Base-by-base conservation (phyloP, 1,140 invertebrate genomes). In the Neotoxoptera formosana region DNA sequence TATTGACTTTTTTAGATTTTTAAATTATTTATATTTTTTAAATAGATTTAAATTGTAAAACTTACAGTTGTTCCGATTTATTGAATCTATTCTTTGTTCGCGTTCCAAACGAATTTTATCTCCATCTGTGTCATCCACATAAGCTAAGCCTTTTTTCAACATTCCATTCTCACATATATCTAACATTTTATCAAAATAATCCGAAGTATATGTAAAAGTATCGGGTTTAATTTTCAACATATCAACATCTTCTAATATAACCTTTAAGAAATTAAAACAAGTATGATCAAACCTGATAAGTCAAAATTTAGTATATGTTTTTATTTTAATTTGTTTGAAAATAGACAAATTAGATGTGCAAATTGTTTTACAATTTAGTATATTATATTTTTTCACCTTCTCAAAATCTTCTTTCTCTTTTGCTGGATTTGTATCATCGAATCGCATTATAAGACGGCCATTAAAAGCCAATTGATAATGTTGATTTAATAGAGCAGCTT, bases 381-480 rank as follows among this genome's bases (percentile, higher is more conserved):
- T 53, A 53, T 53, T 53, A 51, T 51, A 41, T 45, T 76, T 81
- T 56, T 89, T 36, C 83, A 96, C 96, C 96, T 99, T 97, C 95
- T 99, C 99, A 96, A 99, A 99, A 94, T 99, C 98, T n/a, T 97
- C 97, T 95, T 99, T 98, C 95, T 99, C 99, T 95, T 99, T 99
- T 9, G 98, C 99, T 60, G 99, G 99, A 96, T 99, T 99, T 17
- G 99, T 99, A 95, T 99, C 99, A 96, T 99, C 99, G 96, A 99
- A 99, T 94, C 99, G 96, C 98, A 99, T 99, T 91, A 99, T 98
- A 0, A 99, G 96, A 95, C 98, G 98, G 1, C 99, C 99, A 95
- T 99, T 96, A 95, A 99, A 99, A 30, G 96, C 96, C 95, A 98
- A 96, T 94, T 99, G 98, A 95, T 99, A 99, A 95, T 99, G 98